Base-by-base conservation (phyloP, 2,113 vertebrate species). In the Pithys albifrons region DNA sequence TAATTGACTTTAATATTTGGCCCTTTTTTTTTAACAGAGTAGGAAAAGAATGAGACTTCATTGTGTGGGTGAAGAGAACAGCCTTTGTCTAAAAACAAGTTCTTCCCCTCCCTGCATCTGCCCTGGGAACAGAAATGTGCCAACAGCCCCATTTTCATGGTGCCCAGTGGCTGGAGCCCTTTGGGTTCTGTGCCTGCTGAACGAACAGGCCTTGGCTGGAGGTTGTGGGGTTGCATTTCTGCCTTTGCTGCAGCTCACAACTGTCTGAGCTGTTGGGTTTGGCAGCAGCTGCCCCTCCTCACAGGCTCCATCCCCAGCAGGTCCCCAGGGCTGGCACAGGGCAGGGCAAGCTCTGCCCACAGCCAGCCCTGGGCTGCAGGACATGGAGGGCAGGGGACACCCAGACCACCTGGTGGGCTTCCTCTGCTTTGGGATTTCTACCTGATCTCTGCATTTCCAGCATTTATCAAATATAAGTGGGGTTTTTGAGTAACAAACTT, bases 21-120 rank as follows among this genome's bases (percentile, higher is more conserved):
- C 3, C 2, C 9, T 28, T 48, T 69, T 78, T 31, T 66, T 80
- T 29, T 8, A 29, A 25, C 43, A 59, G 45, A 86, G 25, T 43
- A 49, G 48, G 54, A 70, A 72, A 86, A 88, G 80, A 96, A 94
- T 74, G 90, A 71, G 79, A 4, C 39, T 77, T 88, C 76, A 72
- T 96, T 95, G 85, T 91, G 72, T 69, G 61, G 49, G 8, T 67
- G 4, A 82, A 96, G 78, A 95, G 93, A 94, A 27, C 75, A 73
- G 82, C 35, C 69, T 95, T 93, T 96, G 92, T 96, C 65, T 94
- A 72, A 12, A 48, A 95, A 61, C 6, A 23, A 57, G 61, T 45
- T 89, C 65, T 75, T 73, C 52, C 72, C 28, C 85, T 94, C 88
- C 81, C 73, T 91, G 15, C 48, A 61, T 87, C 89, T 80, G 79